Conservation (phyloP, 2,888 invertebrate genomes). For the Willowsia nigromaculata region DNA sequence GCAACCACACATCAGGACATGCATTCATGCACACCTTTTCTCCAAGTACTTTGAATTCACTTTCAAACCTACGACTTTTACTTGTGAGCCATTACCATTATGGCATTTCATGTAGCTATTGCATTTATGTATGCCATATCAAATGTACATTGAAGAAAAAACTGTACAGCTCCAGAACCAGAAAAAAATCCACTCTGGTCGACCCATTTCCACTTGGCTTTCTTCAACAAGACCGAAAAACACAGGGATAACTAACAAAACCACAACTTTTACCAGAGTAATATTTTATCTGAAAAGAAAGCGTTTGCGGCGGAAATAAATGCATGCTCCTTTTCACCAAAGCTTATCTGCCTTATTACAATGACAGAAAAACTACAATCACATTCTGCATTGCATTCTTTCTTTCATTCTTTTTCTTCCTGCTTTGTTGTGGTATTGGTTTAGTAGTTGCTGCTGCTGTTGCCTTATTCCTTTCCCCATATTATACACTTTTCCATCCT, state of each 20-base stretch:
- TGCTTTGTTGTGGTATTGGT: neutral
- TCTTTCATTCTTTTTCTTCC: conserved; percentile 32
- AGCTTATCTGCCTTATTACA: neutral
- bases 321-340: neutral
- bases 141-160: no score
- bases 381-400: conserved; percentile 30
- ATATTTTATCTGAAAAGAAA: neutral
- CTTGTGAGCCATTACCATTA: neutral
- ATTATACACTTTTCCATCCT: neutral
- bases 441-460: no score
- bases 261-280: neutral
- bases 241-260: neutral
- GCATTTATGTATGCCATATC: neutral
- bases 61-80: neutral
- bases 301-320: neutral
- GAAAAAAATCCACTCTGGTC: conserved; percentile 33
- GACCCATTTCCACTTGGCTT: conserved; percentile 60
- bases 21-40: neutral
- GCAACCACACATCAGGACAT: neutral
- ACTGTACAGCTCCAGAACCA: neutral
- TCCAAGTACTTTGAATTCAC: neutral
- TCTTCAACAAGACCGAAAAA: neutral
- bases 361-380: neutral
- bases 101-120: neutral
- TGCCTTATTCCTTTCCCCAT: neutral